A percentile compares a stretch with the other conserved stretches of the same genome.
Evolutionary conservation across 2,888 invertebrate genomes (phyloP).

Genomic region (Tetranychus truncatus): DNA sequence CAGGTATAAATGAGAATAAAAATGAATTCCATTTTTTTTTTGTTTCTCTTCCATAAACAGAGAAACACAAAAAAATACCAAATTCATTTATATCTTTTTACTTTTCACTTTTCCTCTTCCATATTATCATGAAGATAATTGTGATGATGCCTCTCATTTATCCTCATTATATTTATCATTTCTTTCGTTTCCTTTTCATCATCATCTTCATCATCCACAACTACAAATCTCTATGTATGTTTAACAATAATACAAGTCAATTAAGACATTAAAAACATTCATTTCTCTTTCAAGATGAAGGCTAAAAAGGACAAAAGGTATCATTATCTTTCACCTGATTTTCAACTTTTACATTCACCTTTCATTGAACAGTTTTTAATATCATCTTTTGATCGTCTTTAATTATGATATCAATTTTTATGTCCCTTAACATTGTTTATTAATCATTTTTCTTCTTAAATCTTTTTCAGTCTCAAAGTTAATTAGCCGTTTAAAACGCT

Average conservation of each 20-base stretch:
- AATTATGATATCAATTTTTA: neutral
- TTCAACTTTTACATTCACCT: neutral
- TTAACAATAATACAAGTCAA: neutral
- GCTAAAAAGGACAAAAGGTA: neutral
- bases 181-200: neutral
- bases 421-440: too few relatives aligned
- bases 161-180: neutral
- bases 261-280: neutral
- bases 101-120: neutral
- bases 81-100: neutral
- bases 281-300: neutral
- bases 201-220: neutral
- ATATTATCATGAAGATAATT: neutral
- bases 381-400: neutral
- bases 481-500: too few relatives aligned
- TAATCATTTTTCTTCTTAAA: too few relatives aligned
- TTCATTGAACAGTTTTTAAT: neutral
- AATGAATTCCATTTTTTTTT: too few relatives aligned
- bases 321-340: neutral
- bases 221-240: neutral
- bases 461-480: too few relatives aligned
- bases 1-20: too few relatives aligned
- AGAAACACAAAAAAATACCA: neutral
- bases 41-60: too few relatives aligned
- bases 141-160: neutral